A percentile compares a stretch with the other conserved stretches of the same genome.
phyloP scores from a whole-genome alignment of 2,113 vertebrate species.

The Apodemus sylvaticus region DNA sequence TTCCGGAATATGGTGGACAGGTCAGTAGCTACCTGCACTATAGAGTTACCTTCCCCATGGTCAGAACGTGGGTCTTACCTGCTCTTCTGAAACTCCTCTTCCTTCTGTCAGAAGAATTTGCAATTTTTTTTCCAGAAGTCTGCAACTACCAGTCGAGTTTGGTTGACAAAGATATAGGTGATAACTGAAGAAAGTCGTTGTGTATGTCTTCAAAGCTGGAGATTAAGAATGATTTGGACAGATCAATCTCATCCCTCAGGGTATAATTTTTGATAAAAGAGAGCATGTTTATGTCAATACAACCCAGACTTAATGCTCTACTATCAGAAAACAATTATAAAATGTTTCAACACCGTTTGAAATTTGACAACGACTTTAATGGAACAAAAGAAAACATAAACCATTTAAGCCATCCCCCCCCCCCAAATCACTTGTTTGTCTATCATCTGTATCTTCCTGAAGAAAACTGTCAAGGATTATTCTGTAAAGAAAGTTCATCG shows the following conservation, averaged over 20 bases:
- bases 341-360: background rate
- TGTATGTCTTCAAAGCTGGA: slow-evolving; percentile 6
- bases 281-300: background rate
- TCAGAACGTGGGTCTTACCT: background rate
- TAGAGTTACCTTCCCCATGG: slow-evolving; percentile 78
- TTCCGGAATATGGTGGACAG: slow-evolving; percentile 73
- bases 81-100: background rate
- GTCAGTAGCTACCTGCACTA: slow-evolving; percentile 83
- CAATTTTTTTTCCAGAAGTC: slow-evolving; percentile 74
- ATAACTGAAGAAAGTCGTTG: slow-evolving; percentile 74
- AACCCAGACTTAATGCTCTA: background rate
- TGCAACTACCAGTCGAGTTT: slow-evolving; percentile 65
- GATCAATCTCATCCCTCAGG: background rate
- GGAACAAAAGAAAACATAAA: background rate
- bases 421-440: background rate
- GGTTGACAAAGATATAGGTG: slow-evolving; percentile 39
- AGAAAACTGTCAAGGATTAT: background rate
- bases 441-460: slow-evolving; percentile 39
- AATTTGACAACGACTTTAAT: background rate
- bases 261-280: slow-evolving; percentile 39
- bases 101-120: slow-evolving; percentile 28
- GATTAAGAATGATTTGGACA: background rate
- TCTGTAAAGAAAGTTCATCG: background rate
- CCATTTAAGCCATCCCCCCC: background rate
- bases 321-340: slow-evolving; percentile 34